These are phyloP conservation scores for Echinops telfairi DNA, from an alignment of 2,113 vertebrate genomes.

Conservation along the genomic window DNA sequence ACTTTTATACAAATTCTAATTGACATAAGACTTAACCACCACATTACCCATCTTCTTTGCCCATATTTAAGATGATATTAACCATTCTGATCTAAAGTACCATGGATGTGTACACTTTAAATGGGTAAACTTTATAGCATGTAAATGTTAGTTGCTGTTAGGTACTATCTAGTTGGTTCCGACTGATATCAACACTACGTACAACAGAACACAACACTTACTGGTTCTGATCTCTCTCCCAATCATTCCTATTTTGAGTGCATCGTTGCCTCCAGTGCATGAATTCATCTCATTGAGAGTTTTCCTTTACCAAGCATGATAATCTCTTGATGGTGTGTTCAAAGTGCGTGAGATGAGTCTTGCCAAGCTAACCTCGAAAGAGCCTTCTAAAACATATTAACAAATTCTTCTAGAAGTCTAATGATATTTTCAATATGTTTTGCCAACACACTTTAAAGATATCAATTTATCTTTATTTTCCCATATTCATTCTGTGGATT, in stretches of 20 bases:
- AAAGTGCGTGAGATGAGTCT: background rate
- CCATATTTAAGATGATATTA: background rate
- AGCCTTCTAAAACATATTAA: background rate
- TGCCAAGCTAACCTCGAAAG: background rate
- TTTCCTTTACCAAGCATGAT: background rate
- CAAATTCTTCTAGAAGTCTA: background rate
- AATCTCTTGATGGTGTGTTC: background rate
- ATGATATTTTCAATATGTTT: background rate
- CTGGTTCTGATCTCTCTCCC: background rate
- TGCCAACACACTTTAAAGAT: background rate
- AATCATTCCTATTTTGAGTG: background rate
- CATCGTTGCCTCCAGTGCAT: background rate
- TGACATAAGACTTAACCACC: too few species aligned
- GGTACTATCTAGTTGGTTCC: background rate
- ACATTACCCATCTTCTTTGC: background rate
- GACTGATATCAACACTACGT: background rate
- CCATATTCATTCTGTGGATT: background rate
- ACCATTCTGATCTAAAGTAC: slow-evolving; percentile 34
- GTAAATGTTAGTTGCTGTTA: background rate
- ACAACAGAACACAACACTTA: background rate
- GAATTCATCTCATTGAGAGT: background rate
- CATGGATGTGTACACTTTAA: background rate
- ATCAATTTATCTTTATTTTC: background rate
- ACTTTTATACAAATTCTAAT: too few species aligned
- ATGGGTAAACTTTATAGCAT: background rate